Base-by-base conservation (phyloP, 2,888 invertebrate genomes). In the Epirrita christyi region DNA sequence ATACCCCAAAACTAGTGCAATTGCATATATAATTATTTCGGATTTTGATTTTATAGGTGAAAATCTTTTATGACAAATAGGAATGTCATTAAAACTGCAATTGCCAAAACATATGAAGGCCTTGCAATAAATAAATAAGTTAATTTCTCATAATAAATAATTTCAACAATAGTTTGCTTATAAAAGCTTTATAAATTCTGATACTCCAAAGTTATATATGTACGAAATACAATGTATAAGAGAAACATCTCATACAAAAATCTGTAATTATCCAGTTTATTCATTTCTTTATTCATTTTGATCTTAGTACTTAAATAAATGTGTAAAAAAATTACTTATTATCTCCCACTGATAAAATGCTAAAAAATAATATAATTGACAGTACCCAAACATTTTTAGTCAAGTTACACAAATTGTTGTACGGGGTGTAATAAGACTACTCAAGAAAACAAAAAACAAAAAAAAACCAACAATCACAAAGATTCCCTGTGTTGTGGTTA, bases 81-180 rank as follows among this genome's bases (percentile, higher is more conserved):
- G 66, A 72, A 73, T 70, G 74, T 67, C 70, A 71, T 64, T 64
- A 37, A 45, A 45, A 59, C 57, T 58, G 55, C 65, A 63, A 57
- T 41, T 58, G 83, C 89, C 91, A 90, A 90, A 91, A 91, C 90
- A 91, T 88, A 91, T 91, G 87, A 90, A 91, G 90, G 91, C 86
- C 60, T 64, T 67, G 69, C 73, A 74, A 68, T 61, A 61, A 61
- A 63, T 60, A 65, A 69, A 65, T 59, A 60, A 60, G 21, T 21
- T 21, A 21, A 44, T 48, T 59, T 57, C 47, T 62, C 52, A 48
- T 51, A 62, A 66, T 66, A 67, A 62, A 64, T 65, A 63, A 48
- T 49, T 55, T 55, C 61, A 58, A 64, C 40, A 49, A 50, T 59
- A 45, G 29, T 37, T 42, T 38, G 44, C 52, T 58, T 58, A 57